Evolutionary conservation across 2,797 vertebrate species (phyloP).

Genomic region (Loriculus beryllinus): DNA sequence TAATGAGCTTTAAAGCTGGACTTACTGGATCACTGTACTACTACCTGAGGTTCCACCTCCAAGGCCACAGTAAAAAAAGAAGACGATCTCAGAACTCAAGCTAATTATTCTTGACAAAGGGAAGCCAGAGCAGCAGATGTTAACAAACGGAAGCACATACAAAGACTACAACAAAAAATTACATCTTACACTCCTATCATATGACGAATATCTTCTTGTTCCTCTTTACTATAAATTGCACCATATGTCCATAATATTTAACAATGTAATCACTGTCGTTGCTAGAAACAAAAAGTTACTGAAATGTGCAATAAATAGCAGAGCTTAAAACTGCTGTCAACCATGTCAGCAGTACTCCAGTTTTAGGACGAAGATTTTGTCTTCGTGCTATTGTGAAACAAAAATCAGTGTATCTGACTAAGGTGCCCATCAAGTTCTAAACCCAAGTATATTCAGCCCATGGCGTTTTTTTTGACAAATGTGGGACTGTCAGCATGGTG

Average conservation of each 20-base stretch:
- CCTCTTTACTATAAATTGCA: neutral
- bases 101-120: neutral
- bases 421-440: neutral
- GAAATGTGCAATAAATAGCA: neutral
- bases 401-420: neutral
- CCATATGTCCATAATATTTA: neutral
- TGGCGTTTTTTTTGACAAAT: neutral
- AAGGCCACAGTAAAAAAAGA: neutral
- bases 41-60: neutral
- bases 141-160: neutral
- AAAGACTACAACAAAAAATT: neutral
- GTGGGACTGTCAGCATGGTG: neutral
- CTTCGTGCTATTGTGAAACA: neutral
- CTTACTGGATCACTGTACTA: neutral
- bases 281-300: neutral
- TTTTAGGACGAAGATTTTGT: accelerated
- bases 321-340: neutral
- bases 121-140: neutral
- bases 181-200: neutral
- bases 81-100: neutral
- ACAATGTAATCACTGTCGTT: neutral
- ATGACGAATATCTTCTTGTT: neutral
- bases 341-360: neutral
- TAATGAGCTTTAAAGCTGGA: neutral
- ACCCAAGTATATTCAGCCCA: neutral